Conservation (phyloP, 2,797 vertebrate genomes). For the Peromyscus aztecus region DNA sequence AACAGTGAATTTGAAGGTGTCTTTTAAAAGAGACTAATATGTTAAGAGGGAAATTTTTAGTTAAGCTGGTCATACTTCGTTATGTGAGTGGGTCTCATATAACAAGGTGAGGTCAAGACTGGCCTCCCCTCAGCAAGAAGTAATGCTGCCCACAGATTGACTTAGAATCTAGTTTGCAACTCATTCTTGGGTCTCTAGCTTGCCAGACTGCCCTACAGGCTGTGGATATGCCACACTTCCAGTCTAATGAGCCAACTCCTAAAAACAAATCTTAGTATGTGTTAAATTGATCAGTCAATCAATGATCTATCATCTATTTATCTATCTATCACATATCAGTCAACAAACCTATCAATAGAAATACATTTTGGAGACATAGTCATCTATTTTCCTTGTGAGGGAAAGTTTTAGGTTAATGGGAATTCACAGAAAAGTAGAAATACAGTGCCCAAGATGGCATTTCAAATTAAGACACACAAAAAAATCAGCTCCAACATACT, state of each 20-base stretch:
- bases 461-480: background rate
- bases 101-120: background rate
- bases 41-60: background rate
- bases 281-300: background rate
- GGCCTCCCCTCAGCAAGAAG: background rate
- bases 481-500: background rate
- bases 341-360: conserved; percentile 18
- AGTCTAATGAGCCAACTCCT: background rate
- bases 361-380: background rate
- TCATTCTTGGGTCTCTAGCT: background rate
- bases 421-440: conserved; percentile 9
- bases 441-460: background rate
- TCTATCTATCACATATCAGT: background rate
- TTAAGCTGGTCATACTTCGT: background rate
- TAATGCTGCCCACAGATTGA: background rate
- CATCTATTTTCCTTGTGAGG: background rate
- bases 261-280: background rate
- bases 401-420: background rate
- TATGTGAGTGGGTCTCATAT: background rate
- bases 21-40: background rate
- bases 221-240: background rate
- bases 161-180: background rate
- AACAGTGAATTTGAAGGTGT: background rate
- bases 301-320: background rate
- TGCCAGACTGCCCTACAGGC: background rate